Base-by-base conservation (phyloP, 2,113 vertebrate species). In the Gymnorhina tibicen region DNA sequence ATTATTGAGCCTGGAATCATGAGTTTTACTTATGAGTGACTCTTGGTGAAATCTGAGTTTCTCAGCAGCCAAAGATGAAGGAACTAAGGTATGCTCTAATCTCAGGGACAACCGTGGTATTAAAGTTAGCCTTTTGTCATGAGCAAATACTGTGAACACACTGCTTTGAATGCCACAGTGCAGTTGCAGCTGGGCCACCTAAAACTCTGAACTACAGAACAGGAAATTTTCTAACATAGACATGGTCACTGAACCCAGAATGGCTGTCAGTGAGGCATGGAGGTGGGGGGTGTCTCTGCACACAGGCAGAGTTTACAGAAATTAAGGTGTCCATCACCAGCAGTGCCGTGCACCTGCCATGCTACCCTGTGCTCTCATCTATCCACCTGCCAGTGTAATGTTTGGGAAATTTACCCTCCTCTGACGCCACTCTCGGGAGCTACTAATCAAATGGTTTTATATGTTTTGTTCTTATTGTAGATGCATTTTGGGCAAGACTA, bases 281-380 rank as follows among this genome's bases (percentile, higher is more conserved):
- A 44, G 21, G 16, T 8, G 21, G 4, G 8, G 1, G 2, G 0
- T 9, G 35, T 59, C 20, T 62, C 27, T 85, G 19, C 15, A 64
- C 13, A 58, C 4, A 52, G 41, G 26, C 13, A 23, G 28, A 55
- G 7, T 20, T 70, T 50, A 53, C 11, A 59, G 39, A 42, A 73
- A 69, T 75, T 46, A 27, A 35, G 26, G 4, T 42, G 5, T 32
- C 17, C 3, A 1, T 63, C 28, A 35, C 5, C 35, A 70, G 0
- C 39, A 55, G 4, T 4, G 3, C 21, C 0, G 0, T 70, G 22
- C 10, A 30, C 3, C 8, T 81, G 35, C 20, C 7, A 13, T 16
- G 32, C 30, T 50, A 4, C 7, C 5, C 39, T 20, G 4, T 30
- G 9, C 8, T 76, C 6, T 82, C n/a, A 6, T 72, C 37, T 64